A percentile compares a stretch with the other conserved stretches of the same genome.
These are phyloP conservation scores for Genyomyrus donnyi DNA, from an alignment of 2,113 vertebrate species.

Conservation along the genomic window DNA sequence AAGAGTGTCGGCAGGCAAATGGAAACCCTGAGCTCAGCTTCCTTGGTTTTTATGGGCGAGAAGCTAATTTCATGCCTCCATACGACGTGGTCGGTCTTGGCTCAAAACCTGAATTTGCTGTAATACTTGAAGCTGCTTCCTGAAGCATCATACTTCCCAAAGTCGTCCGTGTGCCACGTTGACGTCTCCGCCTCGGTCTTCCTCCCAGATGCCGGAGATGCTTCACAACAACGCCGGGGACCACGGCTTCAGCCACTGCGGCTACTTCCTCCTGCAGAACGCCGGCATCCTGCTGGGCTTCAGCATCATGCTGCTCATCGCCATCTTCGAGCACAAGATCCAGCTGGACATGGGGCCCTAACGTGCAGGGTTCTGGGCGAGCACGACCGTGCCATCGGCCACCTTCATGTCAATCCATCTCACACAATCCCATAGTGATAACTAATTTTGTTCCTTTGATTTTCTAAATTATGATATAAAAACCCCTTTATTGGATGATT, in stretches of 20 bases:
- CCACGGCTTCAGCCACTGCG: slow-evolving; percentile 89
- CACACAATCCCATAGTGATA: neutral
- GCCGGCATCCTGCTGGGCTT: slow-evolving; percentile 92
- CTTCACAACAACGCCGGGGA: slow-evolving; percentile 91
- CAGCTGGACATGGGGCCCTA: slow-evolving; percentile 79
- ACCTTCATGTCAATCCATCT: neutral
- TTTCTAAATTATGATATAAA: neutral
- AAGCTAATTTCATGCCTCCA: neutral
- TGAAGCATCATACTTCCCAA: neutral
- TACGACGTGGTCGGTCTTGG: neutral
- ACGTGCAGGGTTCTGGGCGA: neutral
- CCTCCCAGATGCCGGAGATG: slow-evolving; percentile 87
- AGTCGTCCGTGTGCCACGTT: neutral
- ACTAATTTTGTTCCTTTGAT: neutral
- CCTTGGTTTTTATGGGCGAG: neutral
- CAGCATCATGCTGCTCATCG: slow-evolving; percentile 91
- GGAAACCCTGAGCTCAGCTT: neutral
- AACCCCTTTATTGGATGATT: neutral
- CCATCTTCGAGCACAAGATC: slow-evolving; percentile 89
- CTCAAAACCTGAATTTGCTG: neutral
- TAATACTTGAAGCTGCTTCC: neutral
- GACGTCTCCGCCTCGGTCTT: neutral
- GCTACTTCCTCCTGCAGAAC: slow-evolving; percentile 93
- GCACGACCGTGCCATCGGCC: neutral
- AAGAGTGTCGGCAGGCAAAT: neutral